Base-by-base conservation (phyloP, 1,140 invertebrate genomes). In the Limonius californicus region DNA sequence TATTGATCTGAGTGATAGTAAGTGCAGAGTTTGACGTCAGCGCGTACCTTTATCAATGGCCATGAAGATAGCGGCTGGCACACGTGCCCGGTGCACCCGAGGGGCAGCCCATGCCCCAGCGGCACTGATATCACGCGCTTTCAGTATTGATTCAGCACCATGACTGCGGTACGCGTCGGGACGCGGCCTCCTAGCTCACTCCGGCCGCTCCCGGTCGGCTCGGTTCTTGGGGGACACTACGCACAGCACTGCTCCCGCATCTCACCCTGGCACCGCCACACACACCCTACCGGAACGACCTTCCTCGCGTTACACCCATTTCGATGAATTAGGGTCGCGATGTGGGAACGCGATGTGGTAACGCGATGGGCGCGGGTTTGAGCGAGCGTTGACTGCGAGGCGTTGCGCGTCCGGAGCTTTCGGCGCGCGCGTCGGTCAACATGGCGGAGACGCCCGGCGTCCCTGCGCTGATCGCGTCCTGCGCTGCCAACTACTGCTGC, bases 11-110 rank as follows among this genome's bases (percentile, higher is more conserved):
- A 61, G 50, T 21, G 21, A 61, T 50, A 50, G 43, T 50, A 54
- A 50, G 45, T 53, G 11, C 19, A 18, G 50, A 57, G 47, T 53
- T n/a, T 72, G 70, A 72, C 70, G 70, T 73, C 70, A 70, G 56
- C 35, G 43, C 56, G 58, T 76, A 76, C 74, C 74, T 76, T 76
- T 74, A 74, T 74, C 74, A 76, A 74, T 74, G 72, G 71, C 74
- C 74, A 76, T 76, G 72, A 72, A 74, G 69, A 66, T 68, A 72
- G 70, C 65, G 63, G 68, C 59, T 58, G 73, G 70, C 70, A 74
- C 73, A 74, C 71, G 73, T 74, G 74, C 68, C 71, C 67, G 63
- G 65, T 66, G 64, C 69, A 57, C 55, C 63, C 63, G 55, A 60
- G 62, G 66, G 55, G 55, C 56, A 62, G 63, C 57, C 62, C 69